A percentile compares a stretch with the other conserved stretches of the same genome.
These are phyloP conservation scores for Hipposideros larvatus DNA, from an alignment of 2,797 vertebrate genomes.

Conservation along the genomic window DNA sequence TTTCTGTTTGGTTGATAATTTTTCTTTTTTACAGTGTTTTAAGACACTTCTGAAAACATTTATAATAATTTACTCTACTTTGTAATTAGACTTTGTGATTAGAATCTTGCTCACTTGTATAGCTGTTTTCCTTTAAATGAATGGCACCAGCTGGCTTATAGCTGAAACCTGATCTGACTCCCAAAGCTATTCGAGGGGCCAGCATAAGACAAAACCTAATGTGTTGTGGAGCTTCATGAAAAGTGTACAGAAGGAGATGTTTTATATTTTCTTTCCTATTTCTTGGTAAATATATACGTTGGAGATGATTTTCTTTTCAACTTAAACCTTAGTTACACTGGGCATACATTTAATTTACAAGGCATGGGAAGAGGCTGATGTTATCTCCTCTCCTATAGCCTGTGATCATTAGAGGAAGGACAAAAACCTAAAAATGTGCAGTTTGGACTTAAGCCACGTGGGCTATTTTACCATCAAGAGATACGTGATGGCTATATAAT, in stretches of 20 bases:
- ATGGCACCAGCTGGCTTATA: slow-evolving; percentile 79
- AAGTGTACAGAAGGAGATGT: slow-evolving; percentile 1
- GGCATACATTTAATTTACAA: slow-evolving; percentile 10
- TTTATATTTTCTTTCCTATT: slow-evolving; percentile 5
- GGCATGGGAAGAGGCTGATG: not conserved
- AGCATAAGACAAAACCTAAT: slow-evolving; percentile 23
- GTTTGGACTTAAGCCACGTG: slow-evolving; percentile 46
- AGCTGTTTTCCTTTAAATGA: slow-evolving; percentile 73
- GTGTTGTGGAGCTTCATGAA: not conserved
- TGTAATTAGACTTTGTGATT: slow-evolving; percentile 81
- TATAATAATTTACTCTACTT: slow-evolving; percentile 83
- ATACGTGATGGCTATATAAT: slow-evolving; percentile 50
- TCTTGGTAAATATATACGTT: not conserved
- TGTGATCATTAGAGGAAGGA: slow-evolving; percentile 48
- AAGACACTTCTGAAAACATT: slow-evolving; percentile 77
- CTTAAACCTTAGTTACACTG: not conserved
- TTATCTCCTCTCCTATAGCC: not conserved
- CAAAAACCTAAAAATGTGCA: slow-evolving; percentile 65
- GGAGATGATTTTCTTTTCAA: slow-evolving; percentile 59
- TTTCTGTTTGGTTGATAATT: slow-evolving; percentile 69
- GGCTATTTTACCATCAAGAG: slow-evolving; percentile 39
- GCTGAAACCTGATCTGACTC: slow-evolving; percentile 79
- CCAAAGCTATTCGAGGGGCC: slow-evolving; percentile 54
- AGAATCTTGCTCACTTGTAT: slow-evolving; percentile 77
- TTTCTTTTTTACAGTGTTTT: slow-evolving; percentile 79